Evolutionary conservation across 2,797 vertebrate genomes (phyloP).

Genomic region (Holocentrus rufus): DNA sequence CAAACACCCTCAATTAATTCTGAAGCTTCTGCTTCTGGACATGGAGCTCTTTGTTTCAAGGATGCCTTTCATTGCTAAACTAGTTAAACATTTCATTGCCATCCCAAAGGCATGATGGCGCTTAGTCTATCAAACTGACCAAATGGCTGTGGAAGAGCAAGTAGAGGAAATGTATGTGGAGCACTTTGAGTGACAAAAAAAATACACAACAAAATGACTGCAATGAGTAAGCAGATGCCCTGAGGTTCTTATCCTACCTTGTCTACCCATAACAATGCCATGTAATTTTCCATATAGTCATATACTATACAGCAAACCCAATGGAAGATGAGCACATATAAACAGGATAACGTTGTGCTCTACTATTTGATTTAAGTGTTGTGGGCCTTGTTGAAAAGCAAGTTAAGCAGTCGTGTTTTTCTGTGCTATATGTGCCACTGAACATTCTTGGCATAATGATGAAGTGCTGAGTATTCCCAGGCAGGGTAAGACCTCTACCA

Average conservation of each 20-base stretch:
- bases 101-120: constrained; percentile 41
- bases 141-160: constrained; percentile 9
- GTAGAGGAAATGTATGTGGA: constrained; percentile 19
- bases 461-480: constrained; percentile 20
- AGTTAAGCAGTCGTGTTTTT: constrained; percentile 53
- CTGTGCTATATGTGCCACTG: constrained; percentile 51
- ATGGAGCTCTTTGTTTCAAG: constrained; percentile 60
- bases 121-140: constrained; percentile 27
- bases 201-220: constrained; percentile 12
- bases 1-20: constrained; percentile 74
- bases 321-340: constrained; percentile 33
- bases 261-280: constrained; percentile 5
- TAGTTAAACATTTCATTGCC: constrained; percentile 53
- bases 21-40: constrained; percentile 67
- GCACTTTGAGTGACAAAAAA: constrained; percentile 10
- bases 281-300: constrained; percentile 25
- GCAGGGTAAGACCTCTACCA: constrained; percentile 15
- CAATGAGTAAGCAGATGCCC: constrained; percentile 10
- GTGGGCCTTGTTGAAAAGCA: constrained; percentile 52
- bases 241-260: not conserved
- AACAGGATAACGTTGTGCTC: constrained; percentile 38
- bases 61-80: constrained; percentile 58
- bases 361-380: constrained; percentile 49
- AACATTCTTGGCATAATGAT: constrained; percentile 46
- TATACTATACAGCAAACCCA: constrained; percentile 29